Base-by-base conservation (phyloP, 2,888 invertebrate genomes). In the Microplitis deprimator region DNA sequence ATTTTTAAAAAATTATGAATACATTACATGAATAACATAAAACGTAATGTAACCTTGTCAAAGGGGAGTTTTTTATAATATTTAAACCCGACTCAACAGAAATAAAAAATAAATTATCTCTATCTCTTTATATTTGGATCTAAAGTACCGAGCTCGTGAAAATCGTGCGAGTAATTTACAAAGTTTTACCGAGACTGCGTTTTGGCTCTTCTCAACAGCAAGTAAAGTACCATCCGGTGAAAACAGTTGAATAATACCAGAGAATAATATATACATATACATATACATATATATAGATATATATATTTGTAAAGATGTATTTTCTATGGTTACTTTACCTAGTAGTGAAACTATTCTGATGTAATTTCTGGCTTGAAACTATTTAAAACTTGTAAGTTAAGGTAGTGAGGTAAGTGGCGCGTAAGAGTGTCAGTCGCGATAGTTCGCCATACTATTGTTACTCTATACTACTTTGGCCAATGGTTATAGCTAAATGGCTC, bases 321-420 rank as follows among this genome's bases (percentile, higher is more conserved):
- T 71, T 67, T 69, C 50, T 40, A 39, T 39, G 71, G 73, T 68
- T 78, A 68, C 72, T 50, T 62, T 40, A 50, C 10, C 50, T 65
- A 62, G 75, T 78, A 72, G 68, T 77, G 68, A 78, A 80, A 80
- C 80, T 79, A 77, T 74, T 79, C 65, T 72, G 73, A 77, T 80
- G 81, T 81, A 80, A 82, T 82, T 82, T 78, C 77, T 77, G 75
- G 77, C 68, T 76, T 59, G 74, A 81, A 82, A 82, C 82, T 82
- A 82, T 82, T 81, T 82, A 81, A 82, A 82, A 82, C 81, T 82
- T 82, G 82, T 73, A 79, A 80, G 76, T 74, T 75, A 78, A 71
- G 75, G 78, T 76, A 68, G 78, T 75, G 69, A 79, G 77, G 76
- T 77, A 80, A 80, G 76, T 76, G 78, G 78, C 73, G 78, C 73